Evolutionary conservation across 1,140 invertebrate species (phyloP).

Genomic region (Ectropis grisescens): DNA sequence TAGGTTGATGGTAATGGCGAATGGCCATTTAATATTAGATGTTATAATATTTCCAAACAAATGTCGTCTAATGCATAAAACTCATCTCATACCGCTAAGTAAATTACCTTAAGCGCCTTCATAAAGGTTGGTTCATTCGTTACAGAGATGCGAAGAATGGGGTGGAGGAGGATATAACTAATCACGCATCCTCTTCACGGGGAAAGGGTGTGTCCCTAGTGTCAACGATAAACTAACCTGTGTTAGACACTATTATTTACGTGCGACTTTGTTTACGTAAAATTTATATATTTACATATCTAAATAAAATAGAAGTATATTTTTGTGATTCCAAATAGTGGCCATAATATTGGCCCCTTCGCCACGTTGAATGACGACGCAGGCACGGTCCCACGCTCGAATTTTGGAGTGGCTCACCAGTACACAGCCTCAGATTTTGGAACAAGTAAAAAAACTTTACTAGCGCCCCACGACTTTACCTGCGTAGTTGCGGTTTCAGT

Average conservation of each 20-base stretch:
- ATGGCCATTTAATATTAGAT: no score
- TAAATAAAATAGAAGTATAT: background rate
- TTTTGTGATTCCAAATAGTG: background rate
- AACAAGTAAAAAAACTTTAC: no score
- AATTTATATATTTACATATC: background rate
- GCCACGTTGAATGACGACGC: background rate
- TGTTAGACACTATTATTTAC: background rate
- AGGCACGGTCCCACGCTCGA: background rate
- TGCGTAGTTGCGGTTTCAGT: no score
- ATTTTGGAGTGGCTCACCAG: background rate
- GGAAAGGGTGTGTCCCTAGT: constrained; percentile 15
- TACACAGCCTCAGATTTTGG: no score
- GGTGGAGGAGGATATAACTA: constrained; percentile 58
- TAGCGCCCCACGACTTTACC: no score
- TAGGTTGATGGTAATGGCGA: no score
- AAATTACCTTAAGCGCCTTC: no score
- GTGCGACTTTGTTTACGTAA: background rate
- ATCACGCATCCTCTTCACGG: constrained; percentile 55
- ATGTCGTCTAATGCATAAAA: no score
- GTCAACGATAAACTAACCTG: constrained; percentile 1
- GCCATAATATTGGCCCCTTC: background rate
- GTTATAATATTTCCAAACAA: no score
- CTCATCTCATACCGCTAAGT: no score
- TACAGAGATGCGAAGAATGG: no score
- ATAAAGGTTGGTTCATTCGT: no score